phyloP scores from a whole-genome alignment of 1,140 invertebrate genomes.

The Augochlora pura region DNA sequence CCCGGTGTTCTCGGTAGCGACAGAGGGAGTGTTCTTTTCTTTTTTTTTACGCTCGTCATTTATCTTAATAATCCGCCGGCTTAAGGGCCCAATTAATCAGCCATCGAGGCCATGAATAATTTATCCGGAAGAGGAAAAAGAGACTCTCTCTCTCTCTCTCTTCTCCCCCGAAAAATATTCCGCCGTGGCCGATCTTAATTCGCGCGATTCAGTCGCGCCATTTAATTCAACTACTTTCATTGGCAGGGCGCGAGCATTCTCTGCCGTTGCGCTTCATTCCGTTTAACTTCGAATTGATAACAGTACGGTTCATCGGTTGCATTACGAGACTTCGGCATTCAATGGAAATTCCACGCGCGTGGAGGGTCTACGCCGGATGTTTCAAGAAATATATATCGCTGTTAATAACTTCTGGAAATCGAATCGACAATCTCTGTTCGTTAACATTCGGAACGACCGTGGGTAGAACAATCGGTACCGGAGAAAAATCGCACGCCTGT shows the following conservation, averaged over 20 bases:
- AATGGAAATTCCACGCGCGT: not conserved
- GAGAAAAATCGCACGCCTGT: too few relatives aligned
- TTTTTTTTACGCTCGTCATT: slow-evolving; percentile 47
- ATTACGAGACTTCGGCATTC: slow-evolving; percentile 20
- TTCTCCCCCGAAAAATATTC: slow-evolving; percentile 60
- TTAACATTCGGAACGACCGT: too few relatives aligned
- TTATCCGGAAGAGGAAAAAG: slow-evolving; percentile 44
- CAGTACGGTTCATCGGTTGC: slow-evolving; percentile 42
- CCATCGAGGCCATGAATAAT: slow-evolving; percentile 63
- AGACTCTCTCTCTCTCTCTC: too few relatives aligned
- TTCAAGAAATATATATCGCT: slow-evolving; percentile 1
- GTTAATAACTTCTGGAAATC: not conserved
- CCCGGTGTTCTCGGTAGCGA: not conserved
- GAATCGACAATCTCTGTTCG: not conserved
- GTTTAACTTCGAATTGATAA: slow-evolving; percentile 62
- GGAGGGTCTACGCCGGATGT: not conserved
- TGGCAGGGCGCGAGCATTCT: slow-evolving; percentile 51
- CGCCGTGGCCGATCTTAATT: slow-evolving; percentile 59
- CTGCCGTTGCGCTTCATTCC: slow-evolving; percentile 55
- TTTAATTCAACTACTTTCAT: slow-evolving; percentile 63
- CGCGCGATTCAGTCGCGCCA: slow-evolving; percentile 46
- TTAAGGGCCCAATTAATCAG: slow-evolving; percentile 62
- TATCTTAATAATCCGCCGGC: slow-evolving; percentile 61
- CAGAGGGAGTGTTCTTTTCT: slow-evolving; percentile 17
- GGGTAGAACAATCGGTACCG: too few relatives aligned